Conservation (phyloP, 2,797 vertebrate species). For the Crenichthys baileyi region DNA sequence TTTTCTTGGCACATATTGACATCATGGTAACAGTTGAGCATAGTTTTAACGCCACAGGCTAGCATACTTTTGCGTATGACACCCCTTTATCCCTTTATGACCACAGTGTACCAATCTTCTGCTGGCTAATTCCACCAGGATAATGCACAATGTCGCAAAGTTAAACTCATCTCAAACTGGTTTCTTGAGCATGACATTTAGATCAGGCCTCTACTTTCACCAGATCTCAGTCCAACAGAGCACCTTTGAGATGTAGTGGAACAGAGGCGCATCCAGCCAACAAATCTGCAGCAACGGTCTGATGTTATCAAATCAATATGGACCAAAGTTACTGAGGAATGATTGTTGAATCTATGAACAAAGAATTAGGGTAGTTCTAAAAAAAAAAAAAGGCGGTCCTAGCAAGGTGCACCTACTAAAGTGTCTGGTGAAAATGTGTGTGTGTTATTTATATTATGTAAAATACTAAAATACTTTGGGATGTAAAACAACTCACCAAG, state of each 20-base stretch:
- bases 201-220: too few species aligned
- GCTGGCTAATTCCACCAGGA: too few species aligned
- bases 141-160: too few species aligned
- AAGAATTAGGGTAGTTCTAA: neutral
- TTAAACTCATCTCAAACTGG: too few species aligned
- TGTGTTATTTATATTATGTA: neutral
- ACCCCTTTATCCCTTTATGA: too few species aligned
- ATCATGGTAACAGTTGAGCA: too few species aligned
- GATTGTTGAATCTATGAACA: neutral
- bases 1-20: too few species aligned
- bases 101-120: too few species aligned
- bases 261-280: neutral
- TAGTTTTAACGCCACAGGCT: too few species aligned
- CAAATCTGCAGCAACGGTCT: neutral
- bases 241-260: neutral
- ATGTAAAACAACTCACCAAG: conserved; percentile 54
- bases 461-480: neutral
- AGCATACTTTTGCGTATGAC: too few species aligned
- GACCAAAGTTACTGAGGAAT: neutral
- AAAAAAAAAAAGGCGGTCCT: neutral
- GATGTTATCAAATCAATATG: neutral
- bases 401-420: neutral
- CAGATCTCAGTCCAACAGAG: too few species aligned
- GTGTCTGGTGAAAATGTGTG: accelerated
- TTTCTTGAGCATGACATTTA: too few species aligned